Base-by-base conservation (phyloP, 2,797 vertebrate species). In the Halcyon smyrnensis region DNA sequence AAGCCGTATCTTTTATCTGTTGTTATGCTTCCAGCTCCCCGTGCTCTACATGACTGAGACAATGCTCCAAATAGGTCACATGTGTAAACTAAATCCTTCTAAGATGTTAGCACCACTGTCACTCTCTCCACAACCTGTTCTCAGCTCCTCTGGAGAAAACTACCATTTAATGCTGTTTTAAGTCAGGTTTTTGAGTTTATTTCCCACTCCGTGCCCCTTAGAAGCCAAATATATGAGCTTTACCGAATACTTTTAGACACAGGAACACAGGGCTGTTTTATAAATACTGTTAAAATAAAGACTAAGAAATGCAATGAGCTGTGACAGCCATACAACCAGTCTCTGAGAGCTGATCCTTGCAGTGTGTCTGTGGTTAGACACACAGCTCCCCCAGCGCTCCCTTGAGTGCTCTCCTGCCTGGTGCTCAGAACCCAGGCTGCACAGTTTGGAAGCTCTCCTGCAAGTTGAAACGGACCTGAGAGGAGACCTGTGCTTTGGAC, bases 301-400 rank as follows among this genome's bases (percentile, higher is more conserved):
- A 89, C 64, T 77, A 76, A 88, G 91, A 75, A 94, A 91, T 75
- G 53, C 81, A 95, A 87, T 89, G 81, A 95, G 75, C 80, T 92
- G 84, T 95, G 94, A 95, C 95, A 94, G 90, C 89, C 92, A 28
- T 59, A 32, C 65, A 94, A 76, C 77, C 90, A 45, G 79, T 59
- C 21, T 60, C 82, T 84, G 90, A 63, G 53, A 73, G 87, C 89
- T 94, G 95, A 97, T 94, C 89, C 69, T 48, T 62, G 77, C 91
- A 77, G 77, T 36, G 34, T 80, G 87, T 82, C 95, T 91, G 92
- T 76, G 92, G 95, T 94, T 92, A 93, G 91, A 90, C 90, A 84
- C n/a, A 74, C 79, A 79, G 51, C 80, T 92, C 83, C 59, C 71
- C 25, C 68, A 19, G 87, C 4, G 32, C 68, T 89, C 91, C 90